Evolutionary conservation across 2,888 invertebrate species (phyloP), one percentile per base, ranked within the genome.

Genomic region (Anagyrus pseudococci): DNA sequence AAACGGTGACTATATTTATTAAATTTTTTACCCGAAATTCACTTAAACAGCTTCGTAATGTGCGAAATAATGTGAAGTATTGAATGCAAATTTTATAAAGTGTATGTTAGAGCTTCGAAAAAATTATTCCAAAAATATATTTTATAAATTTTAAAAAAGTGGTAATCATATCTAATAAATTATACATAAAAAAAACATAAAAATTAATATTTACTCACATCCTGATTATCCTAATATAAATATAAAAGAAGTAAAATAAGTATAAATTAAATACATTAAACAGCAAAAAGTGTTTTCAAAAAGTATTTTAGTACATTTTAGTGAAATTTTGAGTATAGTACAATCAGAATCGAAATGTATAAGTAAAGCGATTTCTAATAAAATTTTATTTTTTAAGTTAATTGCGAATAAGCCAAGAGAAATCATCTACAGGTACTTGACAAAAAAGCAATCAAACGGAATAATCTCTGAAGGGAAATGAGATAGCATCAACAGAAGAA

Each of bases 401-500:
- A 66, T 58, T 63, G 52, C 57, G 37, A 40, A n/a, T 23, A 52
- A 63, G 57, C 53, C 63, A 54, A 62, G 55, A 33, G 46, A 25
- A 47, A 58, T 60, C 49, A 37, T 54, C 19, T 33, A 20, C 43
- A 25, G 25, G 10, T 53, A 50, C 58, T 58, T 48, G 57, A 50
- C 60, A 37, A 62, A 61, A 62, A 62, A 58, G 44, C 52, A 64
- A 65, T 63, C 60, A 58, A 47, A 58, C 68, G 68, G 71, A 70
- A 57, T 54, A 67, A 72, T 73, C 71, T 71, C 61, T 57, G 63
- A 63, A 67, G 71, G 76, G 76, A 77, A 75, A 67, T 66, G 63
- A 70, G 77, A 77, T 77, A 75, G 67, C 64, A 77, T 76, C 77
- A 65, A 67, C 68, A 67, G 69, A 71, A 68, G 71, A 69, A 75